phyloP scores from a whole-genome alignment of 2,797 vertebrate genomes.

The Phataginus tricuspis region DNA sequence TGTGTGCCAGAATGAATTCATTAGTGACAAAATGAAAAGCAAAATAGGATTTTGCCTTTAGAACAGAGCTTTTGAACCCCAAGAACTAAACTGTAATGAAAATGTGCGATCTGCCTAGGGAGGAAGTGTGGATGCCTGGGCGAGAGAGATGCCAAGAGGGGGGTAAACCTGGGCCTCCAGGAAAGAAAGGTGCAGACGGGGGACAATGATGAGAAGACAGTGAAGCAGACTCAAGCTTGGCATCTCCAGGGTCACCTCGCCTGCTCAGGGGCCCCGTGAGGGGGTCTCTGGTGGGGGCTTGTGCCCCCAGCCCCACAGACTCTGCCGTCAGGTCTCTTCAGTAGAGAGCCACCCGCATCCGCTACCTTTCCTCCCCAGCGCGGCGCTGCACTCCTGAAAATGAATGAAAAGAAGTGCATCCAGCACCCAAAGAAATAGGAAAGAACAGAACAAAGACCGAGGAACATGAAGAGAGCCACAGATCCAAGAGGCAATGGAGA shows the following conservation, averaged over 20 bases:
- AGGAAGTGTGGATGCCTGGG: not conserved
- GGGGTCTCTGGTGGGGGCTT: not conserved
- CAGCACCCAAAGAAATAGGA: not conserved
- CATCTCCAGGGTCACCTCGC: not conserved
- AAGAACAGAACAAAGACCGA: not conserved
- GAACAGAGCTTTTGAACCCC: not conserved
- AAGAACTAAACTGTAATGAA: not conserved
- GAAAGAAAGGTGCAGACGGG: not conserved
- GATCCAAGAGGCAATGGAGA: not conserved
- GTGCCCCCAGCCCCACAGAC: not conserved
- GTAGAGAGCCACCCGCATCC: not conserved
- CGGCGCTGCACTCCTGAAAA: accelerated
- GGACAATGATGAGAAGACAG: not conserved
- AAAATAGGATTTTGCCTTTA: not conserved
- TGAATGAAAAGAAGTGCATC: not conserved
- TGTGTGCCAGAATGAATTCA: not conserved
- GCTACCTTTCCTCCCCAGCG: not conserved
- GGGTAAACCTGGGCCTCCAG: not conserved
- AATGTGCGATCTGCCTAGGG: not conserved
- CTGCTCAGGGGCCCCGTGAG: not conserved
- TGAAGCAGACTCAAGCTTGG: not conserved
- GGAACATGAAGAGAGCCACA: not conserved
- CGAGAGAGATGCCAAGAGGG: not conserved
- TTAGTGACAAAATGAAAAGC: constrained; percentile 23
- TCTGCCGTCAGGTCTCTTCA: not conserved